Conservation (phyloP, 2,113 vertebrate genomes). For the Zosterops japonicus region DNA sequence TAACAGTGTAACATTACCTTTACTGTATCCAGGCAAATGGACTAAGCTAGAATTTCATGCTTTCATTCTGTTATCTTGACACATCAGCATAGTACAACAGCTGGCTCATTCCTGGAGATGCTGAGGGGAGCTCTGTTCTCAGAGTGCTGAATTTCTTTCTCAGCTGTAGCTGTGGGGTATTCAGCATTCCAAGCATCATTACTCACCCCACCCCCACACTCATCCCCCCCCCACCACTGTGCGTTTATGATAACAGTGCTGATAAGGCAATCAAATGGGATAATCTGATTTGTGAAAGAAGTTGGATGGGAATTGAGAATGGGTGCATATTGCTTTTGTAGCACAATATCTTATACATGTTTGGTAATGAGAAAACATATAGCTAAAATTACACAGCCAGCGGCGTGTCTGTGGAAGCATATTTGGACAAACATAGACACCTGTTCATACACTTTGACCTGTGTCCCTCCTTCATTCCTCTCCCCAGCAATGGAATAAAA, state of each 20-base stretch:
- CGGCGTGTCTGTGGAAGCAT: background rate
- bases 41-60: constrained; percentile 82
- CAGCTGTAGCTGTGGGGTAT: constrained; percentile 53
- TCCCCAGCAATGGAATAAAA: background rate
- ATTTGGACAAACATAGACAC: constrained; percentile 35
- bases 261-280: constrained; percentile 18
- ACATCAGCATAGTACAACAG: constrained; percentile 64
- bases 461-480: too few relatives aligned
- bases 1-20: constrained; percentile 50
- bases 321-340: background rate
- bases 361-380: background rate
- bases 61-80: constrained; percentile 71
- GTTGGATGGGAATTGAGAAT: background rate
- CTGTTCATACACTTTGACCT: background rate
- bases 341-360: background rate
- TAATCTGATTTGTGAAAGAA: constrained; percentile 1
- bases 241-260: constrained; percentile 9
- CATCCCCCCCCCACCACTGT: background rate
- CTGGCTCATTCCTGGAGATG: constrained; percentile 72
- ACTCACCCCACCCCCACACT: background rate
- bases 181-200: constrained; percentile 48
- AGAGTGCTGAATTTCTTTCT: constrained; percentile 73
- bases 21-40: constrained; percentile 26
- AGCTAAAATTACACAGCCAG: background rate
- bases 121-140: constrained; percentile 67